Conservation (phyloP, 2,888 invertebrate genomes). For the Trissolcus japonicus region DNA sequence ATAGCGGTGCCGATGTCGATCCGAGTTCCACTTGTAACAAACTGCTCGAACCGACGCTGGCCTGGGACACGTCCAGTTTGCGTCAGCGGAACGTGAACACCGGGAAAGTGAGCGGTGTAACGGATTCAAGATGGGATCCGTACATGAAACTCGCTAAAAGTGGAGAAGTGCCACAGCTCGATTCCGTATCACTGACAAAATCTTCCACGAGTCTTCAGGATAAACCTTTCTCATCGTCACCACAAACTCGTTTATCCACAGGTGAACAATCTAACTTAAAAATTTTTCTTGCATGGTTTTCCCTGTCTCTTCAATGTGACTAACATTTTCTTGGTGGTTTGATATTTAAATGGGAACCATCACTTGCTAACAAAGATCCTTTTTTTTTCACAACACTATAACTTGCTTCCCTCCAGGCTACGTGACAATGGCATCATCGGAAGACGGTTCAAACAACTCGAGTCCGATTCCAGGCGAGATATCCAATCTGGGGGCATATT, state of each 20-base stretch:
- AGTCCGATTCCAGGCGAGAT: slow-evolving; percentile 69
- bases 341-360: slow-evolving; percentile 4
- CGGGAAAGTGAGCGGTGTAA: slow-evolving; percentile 39
- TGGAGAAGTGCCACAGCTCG: slow-evolving; percentile 64
- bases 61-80: slow-evolving; percentile 71
- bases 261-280: slow-evolving; percentile 32
- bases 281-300: background rate
- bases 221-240: slow-evolving; percentile 66
- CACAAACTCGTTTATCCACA: slow-evolving; percentile 64
- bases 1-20: slow-evolving; percentile 73
- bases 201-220: slow-evolving; percentile 74
- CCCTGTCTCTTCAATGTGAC: background rate
- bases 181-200: slow-evolving; percentile 69
- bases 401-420: slow-evolving; percentile 60
- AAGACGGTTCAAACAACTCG: slow-evolving; percentile 69
- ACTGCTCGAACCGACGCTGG: slow-evolving; percentile 61
- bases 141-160: slow-evolving; percentile 70
- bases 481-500: slow-evolving; percentile 62
- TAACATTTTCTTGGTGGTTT: background rate
- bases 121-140: slow-evolving; percentile 69
- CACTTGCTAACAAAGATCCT: background rate
- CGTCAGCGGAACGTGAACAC: slow-evolving; percentile 71
- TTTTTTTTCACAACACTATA: slow-evolving; percentile 10
- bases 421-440: slow-evolving; percentile 71
- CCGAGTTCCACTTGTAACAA: slow-evolving; percentile 68